A percentile compares a stretch with the other conserved stretches of the same genome.
Conservation (phyloP, 2,113 vertebrate species). For the Sebastes fasciatus region DNA sequence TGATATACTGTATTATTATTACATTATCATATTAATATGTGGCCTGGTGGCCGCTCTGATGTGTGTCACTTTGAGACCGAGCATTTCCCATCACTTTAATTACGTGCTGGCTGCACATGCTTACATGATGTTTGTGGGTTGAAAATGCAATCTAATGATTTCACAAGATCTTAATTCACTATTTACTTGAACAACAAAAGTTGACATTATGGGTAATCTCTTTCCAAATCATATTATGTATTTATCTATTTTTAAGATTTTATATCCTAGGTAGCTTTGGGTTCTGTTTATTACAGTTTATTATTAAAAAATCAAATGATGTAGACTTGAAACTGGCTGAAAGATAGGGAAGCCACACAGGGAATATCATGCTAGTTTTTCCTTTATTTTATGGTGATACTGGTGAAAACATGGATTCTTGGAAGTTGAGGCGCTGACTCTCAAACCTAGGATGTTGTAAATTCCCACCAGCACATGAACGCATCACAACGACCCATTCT, state of each 20-base stretch:
- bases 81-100: slow-evolving; percentile 15
- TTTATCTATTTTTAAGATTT: background rate
- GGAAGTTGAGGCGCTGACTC: background rate
- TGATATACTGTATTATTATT: slow-evolving; percentile 6
- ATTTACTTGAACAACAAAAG: background rate
- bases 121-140: background rate
- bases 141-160: background rate
- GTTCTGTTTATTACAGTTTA: background rate
- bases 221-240: background rate
- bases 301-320: background rate
- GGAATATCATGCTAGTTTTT: background rate
- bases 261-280: background rate
- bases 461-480: background rate
- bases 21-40: slow-evolving; percentile 17
- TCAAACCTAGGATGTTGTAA: background rate
- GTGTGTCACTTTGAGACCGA: slow-evolving; percentile 14
- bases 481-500: background rate
- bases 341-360: background rate
- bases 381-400: background rate
- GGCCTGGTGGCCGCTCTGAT: background rate
- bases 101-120: background rate
- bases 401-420: background rate
- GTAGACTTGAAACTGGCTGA: background rate
- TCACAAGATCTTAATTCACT: background rate
- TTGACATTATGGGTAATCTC: background rate